Conservation (phyloP, 1,140 invertebrate genomes). For the Papilio glaucus region DNA sequence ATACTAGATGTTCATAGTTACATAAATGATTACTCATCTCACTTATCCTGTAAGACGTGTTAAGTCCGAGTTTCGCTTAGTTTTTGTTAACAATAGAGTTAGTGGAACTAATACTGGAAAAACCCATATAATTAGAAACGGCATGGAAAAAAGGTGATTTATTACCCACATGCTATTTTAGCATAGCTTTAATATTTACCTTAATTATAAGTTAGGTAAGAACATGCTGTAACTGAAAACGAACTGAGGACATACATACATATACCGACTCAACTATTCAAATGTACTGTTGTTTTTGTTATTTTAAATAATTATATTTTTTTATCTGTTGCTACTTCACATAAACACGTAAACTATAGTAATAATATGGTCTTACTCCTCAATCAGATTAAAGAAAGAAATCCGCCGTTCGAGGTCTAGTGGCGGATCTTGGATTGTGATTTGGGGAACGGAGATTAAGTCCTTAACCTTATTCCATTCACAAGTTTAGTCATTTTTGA, state of each 20-base stretch:
- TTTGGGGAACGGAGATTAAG: too few species aligned
- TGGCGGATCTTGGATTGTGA: too few species aligned
- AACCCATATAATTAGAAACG: constrained; percentile 6
- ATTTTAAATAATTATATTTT: too few species aligned
- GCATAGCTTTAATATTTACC: neutral
- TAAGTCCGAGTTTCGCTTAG: neutral
- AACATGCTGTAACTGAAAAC: neutral
- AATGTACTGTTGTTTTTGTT: too few species aligned
- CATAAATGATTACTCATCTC: constrained; percentile 1
- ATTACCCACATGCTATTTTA: constrained; percentile 24
- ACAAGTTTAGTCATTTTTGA: too few species aligned
- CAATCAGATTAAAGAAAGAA: too few species aligned
- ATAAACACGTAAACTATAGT: too few species aligned
- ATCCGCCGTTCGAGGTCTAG: too few species aligned
- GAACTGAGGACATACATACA: neutral
- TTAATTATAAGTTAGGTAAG: neutral
- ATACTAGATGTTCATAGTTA: neutral
- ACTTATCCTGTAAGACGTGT: neutral
- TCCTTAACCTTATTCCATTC: too few species aligned
- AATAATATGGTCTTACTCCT: too few species aligned
- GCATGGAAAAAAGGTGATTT: constrained; percentile 19
- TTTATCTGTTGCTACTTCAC: too few species aligned
- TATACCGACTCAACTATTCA: neutral
- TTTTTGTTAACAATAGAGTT: constrained; percentile 16
- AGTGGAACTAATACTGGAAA: constrained; percentile 23